phyloP scores from a whole-genome alignment of 2,888 invertebrate genomes.

The Drosophila fulvimacula region DNA sequence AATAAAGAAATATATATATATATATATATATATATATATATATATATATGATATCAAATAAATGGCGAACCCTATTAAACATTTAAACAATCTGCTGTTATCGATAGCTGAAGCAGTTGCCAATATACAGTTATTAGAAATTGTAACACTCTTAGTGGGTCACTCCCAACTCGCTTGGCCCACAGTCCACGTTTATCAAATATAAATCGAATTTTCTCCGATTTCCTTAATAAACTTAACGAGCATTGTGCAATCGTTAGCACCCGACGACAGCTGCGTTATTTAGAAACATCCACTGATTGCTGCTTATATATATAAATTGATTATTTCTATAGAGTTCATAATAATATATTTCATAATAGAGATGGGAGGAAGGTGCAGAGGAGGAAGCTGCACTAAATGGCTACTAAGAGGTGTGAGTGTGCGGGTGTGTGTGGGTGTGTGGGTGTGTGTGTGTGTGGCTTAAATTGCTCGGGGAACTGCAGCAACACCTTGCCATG shows the following conservation, averaged over 20 bases:
- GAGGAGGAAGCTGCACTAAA: constrained; percentile 1
- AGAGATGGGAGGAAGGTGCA: neutral
- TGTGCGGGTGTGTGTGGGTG: constrained; percentile 11
- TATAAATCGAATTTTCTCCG: neutral
- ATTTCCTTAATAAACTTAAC: neutral
- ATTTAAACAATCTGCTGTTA: neutral
- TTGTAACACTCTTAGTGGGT: neutral
- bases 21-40: too few relatives aligned
- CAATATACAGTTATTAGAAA: neutral
- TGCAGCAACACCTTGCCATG: constrained; percentile 56
- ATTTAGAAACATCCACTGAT: neutral
- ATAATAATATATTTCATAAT: constrained; percentile 4
- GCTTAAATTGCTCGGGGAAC: constrained; percentile 51
- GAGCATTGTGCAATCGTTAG: neutral
- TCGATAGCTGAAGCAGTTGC: neutral
- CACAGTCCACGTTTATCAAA: too few relatives aligned
- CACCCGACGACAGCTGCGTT: neutral
- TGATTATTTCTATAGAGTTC: constrained; percentile 12
- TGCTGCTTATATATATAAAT: constrained; percentile 2
- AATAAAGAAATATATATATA: too few relatives aligned
- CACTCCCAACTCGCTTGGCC: neutral
- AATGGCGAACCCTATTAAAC: too few relatives aligned
- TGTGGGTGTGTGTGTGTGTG: constrained; percentile 15
- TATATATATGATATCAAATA: too few relatives aligned
- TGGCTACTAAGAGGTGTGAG: constrained; percentile 5